phyloP scores from a whole-genome alignment of 37 sponge, comb jelly and placozoan species.

The Axinella damicornis region DNA sequence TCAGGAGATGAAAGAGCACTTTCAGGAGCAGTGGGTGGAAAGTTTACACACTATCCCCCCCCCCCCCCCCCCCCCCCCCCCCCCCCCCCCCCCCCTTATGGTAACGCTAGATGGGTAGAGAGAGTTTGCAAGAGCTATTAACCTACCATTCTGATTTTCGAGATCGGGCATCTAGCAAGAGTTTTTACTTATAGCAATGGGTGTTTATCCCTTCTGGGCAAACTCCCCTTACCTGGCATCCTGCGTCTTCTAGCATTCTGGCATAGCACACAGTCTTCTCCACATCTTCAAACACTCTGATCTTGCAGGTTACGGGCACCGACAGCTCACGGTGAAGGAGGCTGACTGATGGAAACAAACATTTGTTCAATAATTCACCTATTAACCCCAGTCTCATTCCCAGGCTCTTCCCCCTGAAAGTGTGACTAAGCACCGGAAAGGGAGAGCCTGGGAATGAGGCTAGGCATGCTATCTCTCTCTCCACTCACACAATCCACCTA shows the following conservation, averaged over 20 bases:
- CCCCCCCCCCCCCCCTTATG: too few relatives aligned
- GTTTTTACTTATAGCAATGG: not conserved
- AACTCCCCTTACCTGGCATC: slow-evolving; percentile 79
- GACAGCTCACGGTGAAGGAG: slow-evolving; percentile 70
- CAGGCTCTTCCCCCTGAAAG: too few relatives aligned
- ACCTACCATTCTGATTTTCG: too few relatives aligned
- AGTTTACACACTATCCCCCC: too few relatives aligned
- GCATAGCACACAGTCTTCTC: slow-evolving; percentile 95
- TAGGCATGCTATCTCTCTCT: too few relatives aligned
- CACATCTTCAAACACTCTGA: slow-evolving; percentile 93
- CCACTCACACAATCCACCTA: too few relatives aligned
- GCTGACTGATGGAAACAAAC: slow-evolving; percentile 52
- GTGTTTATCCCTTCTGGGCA: not conserved
- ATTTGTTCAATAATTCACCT: not conserved
- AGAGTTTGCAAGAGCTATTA: not conserved
- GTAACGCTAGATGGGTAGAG: not conserved
- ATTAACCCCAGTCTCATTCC: not conserved
- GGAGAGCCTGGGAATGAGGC: too few relatives aligned
- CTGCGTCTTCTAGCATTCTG: slow-evolving; percentile 91
- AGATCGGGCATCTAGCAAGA: not conserved
- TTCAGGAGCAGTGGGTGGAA: too few relatives aligned
- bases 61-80: too few relatives aligned
- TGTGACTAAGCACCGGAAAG: too few relatives aligned
- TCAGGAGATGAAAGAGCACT: too few relatives aligned
- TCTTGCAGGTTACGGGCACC: slow-evolving; percentile 97